Evolutionary conservation across 2,113 vertebrate species (phyloP).

Genomic region (Hoplias malabaricus): DNA sequence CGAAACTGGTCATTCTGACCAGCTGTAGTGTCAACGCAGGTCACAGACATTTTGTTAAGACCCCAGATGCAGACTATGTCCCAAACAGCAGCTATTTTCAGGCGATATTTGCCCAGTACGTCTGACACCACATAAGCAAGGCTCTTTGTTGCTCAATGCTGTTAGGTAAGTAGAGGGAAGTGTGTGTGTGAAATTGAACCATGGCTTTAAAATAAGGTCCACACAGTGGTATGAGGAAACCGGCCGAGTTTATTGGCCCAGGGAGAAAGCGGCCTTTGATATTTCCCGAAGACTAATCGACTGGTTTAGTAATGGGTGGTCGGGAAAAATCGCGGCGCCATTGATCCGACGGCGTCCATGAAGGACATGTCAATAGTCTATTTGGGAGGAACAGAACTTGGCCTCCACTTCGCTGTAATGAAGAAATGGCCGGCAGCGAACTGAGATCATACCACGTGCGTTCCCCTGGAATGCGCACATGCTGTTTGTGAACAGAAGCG

Average conservation of each 20-base stretch:
- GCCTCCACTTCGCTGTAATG: slow-evolving; percentile 62
- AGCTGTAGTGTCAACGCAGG: too few relatives aligned
- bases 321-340: slow-evolving; percentile 63
- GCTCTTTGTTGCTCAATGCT: neutral
- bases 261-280: slow-evolving; percentile 44
- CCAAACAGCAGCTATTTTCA: too few relatives aligned
- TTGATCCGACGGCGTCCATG: slow-evolving; percentile 69
- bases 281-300: slow-evolving; percentile 63
- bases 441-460: slow-evolving; percentile 61
- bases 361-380: slow-evolving; percentile 65
- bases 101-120: too few relatives aligned
- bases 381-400: slow-evolving; percentile 61
- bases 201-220: slow-evolving; percentile 48
- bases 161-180: slow-evolving; percentile 47
- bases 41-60: too few relatives aligned
- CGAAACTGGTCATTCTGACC: too few relatives aligned
- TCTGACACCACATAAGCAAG: neutral
- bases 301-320: slow-evolving; percentile 63
- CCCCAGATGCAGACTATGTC: too few relatives aligned
- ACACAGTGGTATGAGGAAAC: slow-evolving; percentile 41
- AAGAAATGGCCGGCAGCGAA: slow-evolving; percentile 59
- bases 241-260: slow-evolving; percentile 40
- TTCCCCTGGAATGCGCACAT: slow-evolving; percentile 25
- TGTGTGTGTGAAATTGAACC: slow-evolving; percentile 46
- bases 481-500: neutral